phyloP scores from a whole-genome alignment of 2,888 invertebrate genomes.

The Parelbella ahira region DNA sequence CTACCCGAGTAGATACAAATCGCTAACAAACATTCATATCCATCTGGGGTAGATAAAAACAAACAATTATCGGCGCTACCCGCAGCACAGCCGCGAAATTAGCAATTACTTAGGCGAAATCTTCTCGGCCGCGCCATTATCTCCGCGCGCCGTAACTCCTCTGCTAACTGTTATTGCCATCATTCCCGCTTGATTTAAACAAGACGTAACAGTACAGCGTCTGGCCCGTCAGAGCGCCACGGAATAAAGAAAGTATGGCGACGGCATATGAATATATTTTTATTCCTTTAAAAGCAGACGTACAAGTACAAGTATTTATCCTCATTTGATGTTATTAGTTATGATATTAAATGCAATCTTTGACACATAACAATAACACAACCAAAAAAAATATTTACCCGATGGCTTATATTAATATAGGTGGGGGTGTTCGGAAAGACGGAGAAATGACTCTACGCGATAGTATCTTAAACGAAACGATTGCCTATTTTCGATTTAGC shows the following conservation, averaged over 20 bases:
- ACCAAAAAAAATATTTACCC: too few species aligned
- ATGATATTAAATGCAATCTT: too few species aligned
- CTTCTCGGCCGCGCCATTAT: slow-evolving; percentile 61
- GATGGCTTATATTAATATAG: too few species aligned
- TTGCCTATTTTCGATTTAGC: too few species aligned
- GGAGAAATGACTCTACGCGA: too few species aligned
- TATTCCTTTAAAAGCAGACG: too few species aligned
- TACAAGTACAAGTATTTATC: too few species aligned
- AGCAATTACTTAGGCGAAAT: slow-evolving; percentile 72
- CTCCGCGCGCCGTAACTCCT: slow-evolving; percentile 57
- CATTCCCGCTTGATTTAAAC: slow-evolving; percentile 74
- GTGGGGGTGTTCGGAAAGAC: too few species aligned
- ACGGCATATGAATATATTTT: not conserved
- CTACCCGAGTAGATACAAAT: too few species aligned
- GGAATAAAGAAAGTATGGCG: slow-evolving; percentile 19
- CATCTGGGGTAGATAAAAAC: slow-evolving; percentile 36
- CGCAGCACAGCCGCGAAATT: slow-evolving; percentile 52
- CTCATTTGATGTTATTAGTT: too few species aligned
- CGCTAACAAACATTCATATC: not conserved
- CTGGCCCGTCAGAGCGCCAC: slow-evolving; percentile 26
- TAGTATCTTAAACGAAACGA: too few species aligned
- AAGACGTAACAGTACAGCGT: slow-evolving; percentile 56
- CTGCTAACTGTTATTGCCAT: slow-evolving; percentile 71
- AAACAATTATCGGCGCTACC: slow-evolving; percentile 56
- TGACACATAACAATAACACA: too few species aligned